Conservation (phyloP, 2,113 vertebrate species). For the Ammodytes marinus region DNA sequence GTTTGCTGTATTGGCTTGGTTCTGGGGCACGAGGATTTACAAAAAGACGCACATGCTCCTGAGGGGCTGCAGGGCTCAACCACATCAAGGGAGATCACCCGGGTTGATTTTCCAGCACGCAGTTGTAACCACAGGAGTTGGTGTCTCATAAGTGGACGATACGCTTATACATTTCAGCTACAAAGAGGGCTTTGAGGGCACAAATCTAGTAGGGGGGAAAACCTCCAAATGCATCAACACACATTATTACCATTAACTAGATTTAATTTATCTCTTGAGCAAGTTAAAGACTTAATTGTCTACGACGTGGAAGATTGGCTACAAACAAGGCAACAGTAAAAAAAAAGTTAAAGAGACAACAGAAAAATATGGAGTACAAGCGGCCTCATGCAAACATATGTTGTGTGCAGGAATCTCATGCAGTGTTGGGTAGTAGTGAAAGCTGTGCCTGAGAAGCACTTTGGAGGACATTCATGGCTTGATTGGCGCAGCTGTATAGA, state of each 20-base stretch:
- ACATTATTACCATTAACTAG: not conserved
- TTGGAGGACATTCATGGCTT: constrained; percentile 17
- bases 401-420: not conserved
- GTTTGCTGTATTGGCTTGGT: not conserved
- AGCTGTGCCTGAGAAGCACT: constrained; percentile 10
- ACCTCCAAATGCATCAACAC: not conserved
- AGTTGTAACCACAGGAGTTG: not conserved
- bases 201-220: not conserved
- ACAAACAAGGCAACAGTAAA: not conserved
- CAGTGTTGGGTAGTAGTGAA: not conserved
- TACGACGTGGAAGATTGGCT: not conserved
- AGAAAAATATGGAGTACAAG: not conserved
- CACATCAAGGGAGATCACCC: not conserved
- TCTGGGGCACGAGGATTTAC: not conserved
- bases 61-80: not conserved
- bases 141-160: not conserved
- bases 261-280: not conserved
- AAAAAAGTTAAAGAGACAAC: not conserved
- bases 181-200: not conserved
- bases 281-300: too few species aligned
- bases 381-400: not conserved
- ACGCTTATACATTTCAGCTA: not conserved
- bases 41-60: not conserved
- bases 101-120: not conserved
- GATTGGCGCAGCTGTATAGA: constrained; percentile 40